A percentile compares a stretch with the other conserved stretches of the same genome.
These are phyloP conservation scores for Rhabdomys pumilio DNA, from an alignment of 2,797 vertebrate genomes.

Conservation along the genomic window DNA sequence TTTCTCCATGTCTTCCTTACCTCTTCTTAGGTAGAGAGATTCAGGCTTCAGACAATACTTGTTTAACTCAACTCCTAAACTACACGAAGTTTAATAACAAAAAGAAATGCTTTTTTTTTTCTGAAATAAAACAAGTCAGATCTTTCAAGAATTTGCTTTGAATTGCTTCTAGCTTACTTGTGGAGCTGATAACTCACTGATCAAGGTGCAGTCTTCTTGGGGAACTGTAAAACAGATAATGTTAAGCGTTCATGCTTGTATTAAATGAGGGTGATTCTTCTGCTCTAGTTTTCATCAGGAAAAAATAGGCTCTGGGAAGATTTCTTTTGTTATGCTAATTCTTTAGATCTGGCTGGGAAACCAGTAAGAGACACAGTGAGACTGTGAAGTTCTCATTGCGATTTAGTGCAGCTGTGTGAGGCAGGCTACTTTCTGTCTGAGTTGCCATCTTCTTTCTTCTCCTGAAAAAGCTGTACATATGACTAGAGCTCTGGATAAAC, in stretches of 20 bases:
- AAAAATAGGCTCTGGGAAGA: neutral
- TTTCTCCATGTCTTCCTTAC: neutral
- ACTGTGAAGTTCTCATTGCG: neutral
- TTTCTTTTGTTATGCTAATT: neutral
- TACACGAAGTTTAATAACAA: neutral
- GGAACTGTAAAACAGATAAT: neutral
- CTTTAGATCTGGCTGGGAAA: neutral
- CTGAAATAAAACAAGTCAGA: neutral
- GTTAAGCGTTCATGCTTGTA: accelerated
- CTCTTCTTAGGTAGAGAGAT: neutral
- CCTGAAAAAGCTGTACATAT: neutral
- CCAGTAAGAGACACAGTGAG: accelerated
- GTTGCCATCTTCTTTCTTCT: neutral
- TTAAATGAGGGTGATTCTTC: accelerated
- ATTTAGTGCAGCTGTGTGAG: neutral
- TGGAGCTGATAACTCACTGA: neutral
- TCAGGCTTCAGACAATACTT: accelerated
- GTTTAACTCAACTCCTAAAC: neutral
- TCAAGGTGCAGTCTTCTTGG: accelerated
- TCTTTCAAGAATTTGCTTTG: neutral
- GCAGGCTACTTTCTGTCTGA: neutral
- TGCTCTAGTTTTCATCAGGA: neutral
- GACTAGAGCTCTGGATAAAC: neutral
- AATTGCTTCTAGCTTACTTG: neutral
- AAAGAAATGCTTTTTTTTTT: neutral